These are phyloP conservation scores for Diarsia dahlii DNA, from an alignment of 2,888 invertebrate species.

Conservation along the genomic window DNA sequence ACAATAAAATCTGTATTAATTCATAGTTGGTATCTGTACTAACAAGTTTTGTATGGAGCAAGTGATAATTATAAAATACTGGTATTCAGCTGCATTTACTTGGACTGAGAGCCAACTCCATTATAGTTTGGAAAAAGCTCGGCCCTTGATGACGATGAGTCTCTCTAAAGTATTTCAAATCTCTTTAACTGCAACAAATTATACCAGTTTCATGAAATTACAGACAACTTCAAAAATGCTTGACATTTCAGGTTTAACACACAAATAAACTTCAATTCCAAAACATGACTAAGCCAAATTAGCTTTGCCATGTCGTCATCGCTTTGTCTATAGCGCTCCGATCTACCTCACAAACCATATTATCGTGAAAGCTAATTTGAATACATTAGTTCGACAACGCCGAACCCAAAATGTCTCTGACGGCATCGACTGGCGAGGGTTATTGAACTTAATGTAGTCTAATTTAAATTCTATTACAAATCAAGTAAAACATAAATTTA, in stretches of 20 bases:
- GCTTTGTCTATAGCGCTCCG: background rate
- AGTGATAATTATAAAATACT: too few relatives aligned
- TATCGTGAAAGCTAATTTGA: constrained; percentile 42
- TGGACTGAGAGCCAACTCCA: too few relatives aligned
- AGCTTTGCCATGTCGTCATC: background rate
- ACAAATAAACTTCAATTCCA: background rate
- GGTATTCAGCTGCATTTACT: background rate
- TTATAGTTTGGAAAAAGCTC: too few relatives aligned
- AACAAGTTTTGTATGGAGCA: too few relatives aligned
- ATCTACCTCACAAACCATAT: constrained; percentile 7
- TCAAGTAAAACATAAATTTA: constrained; percentile 10
- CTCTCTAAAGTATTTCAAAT: background rate
- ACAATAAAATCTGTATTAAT: too few relatives aligned
- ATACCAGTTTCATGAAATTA: background rate
- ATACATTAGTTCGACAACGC: constrained; percentile 29
- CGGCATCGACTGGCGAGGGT: background rate
- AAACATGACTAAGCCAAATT: background rate
- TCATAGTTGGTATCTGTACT: too few relatives aligned
- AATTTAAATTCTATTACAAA: constrained; percentile 31
- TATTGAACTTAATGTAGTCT: constrained; percentile 36
- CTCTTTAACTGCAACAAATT: background rate
- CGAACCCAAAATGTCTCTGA: constrained; percentile 25
- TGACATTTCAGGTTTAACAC: background rate
- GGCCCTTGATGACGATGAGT: too few relatives aligned
- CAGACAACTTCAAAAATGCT: background rate